Base-by-base conservation (phyloP, 2,113 vertebrate species). In the Gobio gobio region DNA sequence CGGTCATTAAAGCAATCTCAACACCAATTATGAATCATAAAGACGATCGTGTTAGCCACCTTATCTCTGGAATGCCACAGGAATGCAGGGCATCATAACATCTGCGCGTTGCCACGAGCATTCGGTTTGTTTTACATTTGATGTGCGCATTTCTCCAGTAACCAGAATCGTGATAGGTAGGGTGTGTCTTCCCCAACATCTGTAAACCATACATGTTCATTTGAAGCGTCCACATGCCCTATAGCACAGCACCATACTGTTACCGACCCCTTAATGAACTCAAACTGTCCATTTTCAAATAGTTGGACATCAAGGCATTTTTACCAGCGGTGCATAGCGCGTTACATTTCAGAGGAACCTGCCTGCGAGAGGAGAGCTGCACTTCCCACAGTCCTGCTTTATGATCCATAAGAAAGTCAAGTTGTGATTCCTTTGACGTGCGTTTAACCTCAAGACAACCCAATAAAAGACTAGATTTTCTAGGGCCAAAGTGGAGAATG, bases 1-100 rank as follows among this genome's bases (percentile, higher is more conserved):
- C 73, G 18, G 77, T 59, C 64, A 84, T 84, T 81, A 87, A 80
- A 63, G 49, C 85, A 84, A 78, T 82, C 84, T 86, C 86, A 47
- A 84, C 83, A 89, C 61, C 58, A 87, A 89, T 87, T 84, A 89
- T 81, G 70, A 85, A 85, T 82, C 86, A 85, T 86, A 83, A 87
- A 85, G 76, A 83, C 74, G 20, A 61, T 82, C n/a, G 56, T 70
- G 72, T 84, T 22, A 18, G 51, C 82, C 54, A 72, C 64, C 82
- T 86, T 89, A 84, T 89, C 81, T 79, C 24, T 56, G 40, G 81
- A 87, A 83, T 70, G 54, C 79, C 36, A 14, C 24, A 82, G 64
- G 72, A 81, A 87, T 81, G 29, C 84, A 58, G 36, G 59, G 29
- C 83, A 78, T 40, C 63, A 61, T 24, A 64, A 58, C 47, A 51